Evolutionary conservation across 2,113 vertebrate species (phyloP), one percentile per base, ranked within the genome.

Genomic region (Solea solea): DNA sequence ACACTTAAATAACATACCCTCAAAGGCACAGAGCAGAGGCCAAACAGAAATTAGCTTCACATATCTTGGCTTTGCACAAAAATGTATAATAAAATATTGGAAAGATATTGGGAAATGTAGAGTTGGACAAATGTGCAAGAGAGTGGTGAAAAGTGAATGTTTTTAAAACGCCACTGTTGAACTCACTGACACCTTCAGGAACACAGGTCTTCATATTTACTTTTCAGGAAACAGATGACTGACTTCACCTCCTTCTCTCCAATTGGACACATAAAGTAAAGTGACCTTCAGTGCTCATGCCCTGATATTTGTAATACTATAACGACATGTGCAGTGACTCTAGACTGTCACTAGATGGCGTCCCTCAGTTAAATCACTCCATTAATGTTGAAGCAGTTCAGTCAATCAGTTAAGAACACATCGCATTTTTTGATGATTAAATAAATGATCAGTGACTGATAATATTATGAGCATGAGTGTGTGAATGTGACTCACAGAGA

Each of bases 311-410:
- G 7, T 46, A 11, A 46, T 5, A 14, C 1, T 5, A 5, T 12
- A 5, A 5, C 16, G 10, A 7, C 8, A 25, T 10, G 8, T 82
- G 86, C 69, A 88, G 53, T 76, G 62, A 58, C 65, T 21, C 2
- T 12, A 1, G 2, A 1, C 5, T 11, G 16, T 9, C 88, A 86
- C 84, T 71, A 82, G 84, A 84, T 86, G 90, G 88, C 77, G 71
- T 28, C 57, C 12, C n/a, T 40, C 41, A 15, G 73, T 76, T 68
- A 21, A 67, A 42, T 65, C 59, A 63, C 61, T 40, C 12, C 7
- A 51, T 66, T 60, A 50, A 64, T 46, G 3, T 46, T 58, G 8
- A 12, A 41, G 11, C 3, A 16, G 41, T 13, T n/a, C n/a, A n/a
- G n/a, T n/a, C n/a, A n/a, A 1, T 45, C 55, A 55, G 72, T 78